Evolutionary conservation across 1,140 invertebrate genomes (phyloP).

Genomic region (Aphis gossypii): DNA sequence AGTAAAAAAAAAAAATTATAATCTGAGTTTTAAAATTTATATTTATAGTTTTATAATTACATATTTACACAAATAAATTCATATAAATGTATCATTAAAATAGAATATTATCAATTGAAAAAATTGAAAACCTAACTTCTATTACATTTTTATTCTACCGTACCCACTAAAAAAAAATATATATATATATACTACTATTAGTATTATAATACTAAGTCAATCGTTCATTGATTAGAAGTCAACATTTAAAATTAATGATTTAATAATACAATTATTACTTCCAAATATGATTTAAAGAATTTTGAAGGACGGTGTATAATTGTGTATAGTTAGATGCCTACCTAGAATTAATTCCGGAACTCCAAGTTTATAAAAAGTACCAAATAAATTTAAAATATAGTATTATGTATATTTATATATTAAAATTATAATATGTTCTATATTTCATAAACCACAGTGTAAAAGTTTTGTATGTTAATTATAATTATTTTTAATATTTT

Average conservation of each 20-base stretch:
- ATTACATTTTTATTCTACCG: not conserved
- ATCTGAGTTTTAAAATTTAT: no score
- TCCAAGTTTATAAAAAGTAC: not conserved
- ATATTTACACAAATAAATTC: no score
- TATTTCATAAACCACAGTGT: not conserved
- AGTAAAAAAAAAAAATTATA: no score
- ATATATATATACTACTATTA: not conserved
- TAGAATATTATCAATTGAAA: not conserved
- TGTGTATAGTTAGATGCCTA: constrained; percentile 25
- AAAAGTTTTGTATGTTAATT: not conserved
- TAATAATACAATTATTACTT: not conserved
- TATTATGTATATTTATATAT: not conserved
- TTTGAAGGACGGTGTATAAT: not conserved
- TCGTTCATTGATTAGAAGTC: not conserved
- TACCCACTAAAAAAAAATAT: not conserved
- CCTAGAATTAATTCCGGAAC: not conserved
- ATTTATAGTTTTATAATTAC: no score
- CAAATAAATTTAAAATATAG: not conserved
- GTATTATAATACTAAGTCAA: not conserved
- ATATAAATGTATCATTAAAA: no score
- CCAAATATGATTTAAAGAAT: not conserved
- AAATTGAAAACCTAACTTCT: not conserved
- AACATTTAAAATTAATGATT: not conserved
- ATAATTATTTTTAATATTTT: not conserved
- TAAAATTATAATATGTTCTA: not conserved